phyloP scores from a whole-genome alignment of 1,140 invertebrate species.

The Neotoxoptera formosana region DNA sequence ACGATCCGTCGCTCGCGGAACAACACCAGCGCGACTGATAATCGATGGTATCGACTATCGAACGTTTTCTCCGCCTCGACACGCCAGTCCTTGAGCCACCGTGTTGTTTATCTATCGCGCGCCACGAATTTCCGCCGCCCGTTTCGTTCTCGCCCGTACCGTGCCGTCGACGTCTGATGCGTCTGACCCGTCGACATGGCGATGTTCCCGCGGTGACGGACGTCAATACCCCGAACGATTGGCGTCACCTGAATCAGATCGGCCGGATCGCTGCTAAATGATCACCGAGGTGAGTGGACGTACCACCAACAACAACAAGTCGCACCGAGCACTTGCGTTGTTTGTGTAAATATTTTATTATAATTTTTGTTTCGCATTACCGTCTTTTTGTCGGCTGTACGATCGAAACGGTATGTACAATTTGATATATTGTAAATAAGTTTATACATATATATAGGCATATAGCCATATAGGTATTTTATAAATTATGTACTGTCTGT shows the following conservation, averaged over 20 bases:
- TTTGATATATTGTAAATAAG: neutral
- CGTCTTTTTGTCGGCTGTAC: neutral
- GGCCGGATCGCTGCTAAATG: neutral
- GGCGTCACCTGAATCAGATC: neutral
- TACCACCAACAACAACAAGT: neutral
- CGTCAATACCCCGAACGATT: neutral
- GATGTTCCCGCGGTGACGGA: neutral
- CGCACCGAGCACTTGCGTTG: neutral
- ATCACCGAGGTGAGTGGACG: neutral
- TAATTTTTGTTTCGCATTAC: neutral
- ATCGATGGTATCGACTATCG: conserved; percentile 57
- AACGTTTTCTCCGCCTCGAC: conserved; percentile 45
- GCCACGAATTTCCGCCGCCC: neutral
- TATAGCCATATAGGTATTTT: no score
- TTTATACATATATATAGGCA: no score
- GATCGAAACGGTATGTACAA: neutral
- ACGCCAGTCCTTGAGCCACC: conserved; percentile 34
- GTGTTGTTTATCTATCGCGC: conserved; percentile 43
- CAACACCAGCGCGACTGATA: conserved; percentile 39
- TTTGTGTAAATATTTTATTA: neutral
- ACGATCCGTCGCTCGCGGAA: conserved; percentile 11
- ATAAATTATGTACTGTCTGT: neutral
- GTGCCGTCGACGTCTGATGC: neutral
- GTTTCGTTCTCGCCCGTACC: neutral
- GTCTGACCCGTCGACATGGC: neutral